phyloP scores from a whole-genome alignment of 2,113 vertebrate genomes.

The Ailurus styani region DNA sequence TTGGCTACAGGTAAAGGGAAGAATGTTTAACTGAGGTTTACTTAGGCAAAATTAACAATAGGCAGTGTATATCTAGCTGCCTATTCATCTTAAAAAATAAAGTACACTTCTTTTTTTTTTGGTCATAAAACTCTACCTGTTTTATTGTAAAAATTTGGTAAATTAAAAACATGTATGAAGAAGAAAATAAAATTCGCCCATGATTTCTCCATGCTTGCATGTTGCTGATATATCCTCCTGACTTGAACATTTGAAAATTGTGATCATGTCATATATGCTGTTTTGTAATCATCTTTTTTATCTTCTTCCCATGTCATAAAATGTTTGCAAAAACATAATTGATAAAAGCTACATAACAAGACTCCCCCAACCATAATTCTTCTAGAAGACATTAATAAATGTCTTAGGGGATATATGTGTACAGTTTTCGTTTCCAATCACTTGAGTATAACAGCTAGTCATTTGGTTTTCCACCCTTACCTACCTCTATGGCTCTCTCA shows the following conservation, averaged over 20 bases:
- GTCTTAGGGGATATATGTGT: not conserved
- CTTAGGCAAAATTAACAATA: conserved; percentile 33
- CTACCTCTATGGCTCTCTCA: not conserved
- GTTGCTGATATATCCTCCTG: not conserved
- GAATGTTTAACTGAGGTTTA: not conserved
- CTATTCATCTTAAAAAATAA: conserved; percentile 8
- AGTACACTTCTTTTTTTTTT: conserved; percentile 14
- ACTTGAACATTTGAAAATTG: not conserved
- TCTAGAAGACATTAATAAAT: not conserved
- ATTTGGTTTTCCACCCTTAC: not conserved
- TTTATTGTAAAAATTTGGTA: conserved; percentile 9
- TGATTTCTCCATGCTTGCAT: not conserved
- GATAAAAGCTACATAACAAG: not conserved
- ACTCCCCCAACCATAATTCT: not conserved
- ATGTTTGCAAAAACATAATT: conserved; percentile 18
- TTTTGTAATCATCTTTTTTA: not conserved
- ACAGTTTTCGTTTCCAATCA: conserved; percentile 6
- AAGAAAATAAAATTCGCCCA: conserved; percentile 5
- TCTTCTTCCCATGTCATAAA: not conserved
- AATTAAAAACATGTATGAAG: not conserved
- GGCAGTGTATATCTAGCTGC: not conserved
- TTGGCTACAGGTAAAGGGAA: conserved; percentile 30
- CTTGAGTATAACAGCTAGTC: not conserved
- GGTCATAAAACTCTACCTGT: not conserved
- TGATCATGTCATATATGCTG: not conserved